phyloP scores from a whole-genome alignment of 2,113 vertebrate species.

The Azemiops feae region DNA sequence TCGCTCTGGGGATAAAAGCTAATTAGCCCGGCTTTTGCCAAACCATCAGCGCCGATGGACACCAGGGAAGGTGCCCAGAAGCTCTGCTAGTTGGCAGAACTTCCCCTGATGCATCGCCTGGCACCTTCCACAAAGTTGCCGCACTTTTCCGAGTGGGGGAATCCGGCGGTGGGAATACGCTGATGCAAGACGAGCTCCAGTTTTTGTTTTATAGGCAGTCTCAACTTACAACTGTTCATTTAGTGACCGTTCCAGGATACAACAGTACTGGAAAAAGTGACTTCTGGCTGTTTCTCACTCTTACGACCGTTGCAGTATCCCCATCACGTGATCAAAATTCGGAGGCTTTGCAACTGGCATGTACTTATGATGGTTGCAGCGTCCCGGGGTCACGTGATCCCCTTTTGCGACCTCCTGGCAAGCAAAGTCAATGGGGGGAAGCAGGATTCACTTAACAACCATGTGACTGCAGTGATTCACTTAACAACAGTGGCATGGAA shows the following conservation, averaged over 20 bases:
- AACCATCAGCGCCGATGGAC: background rate
- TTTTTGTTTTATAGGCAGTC: background rate
- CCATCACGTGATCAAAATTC: background rate
- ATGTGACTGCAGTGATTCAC: no score
- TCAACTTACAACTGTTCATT: background rate
- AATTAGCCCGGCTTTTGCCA: slow-evolving; percentile 18
- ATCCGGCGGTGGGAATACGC: background rate
- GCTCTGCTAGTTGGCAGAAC: background rate
- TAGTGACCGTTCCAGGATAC: background rate
- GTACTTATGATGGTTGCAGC: background rate
- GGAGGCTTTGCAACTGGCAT: background rate
- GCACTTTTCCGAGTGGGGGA: background rate
- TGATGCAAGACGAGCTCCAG: background rate
- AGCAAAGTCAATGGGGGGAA: no score
- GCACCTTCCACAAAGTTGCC: background rate
- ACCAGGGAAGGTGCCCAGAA: background rate
- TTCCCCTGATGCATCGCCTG: background rate
- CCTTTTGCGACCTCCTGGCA: background rate
- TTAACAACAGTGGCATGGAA: background rate
- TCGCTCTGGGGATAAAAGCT: slow-evolving; percentile 39
- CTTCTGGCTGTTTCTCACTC: background rate
- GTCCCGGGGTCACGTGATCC: background rate
- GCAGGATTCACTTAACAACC: no score
- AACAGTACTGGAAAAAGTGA: background rate
- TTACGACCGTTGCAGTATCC: background rate